Evolutionary conservation across 2,797 vertebrate species (phyloP), one percentile per base, ranked within the genome.

Genomic region (Acanthis flammea): DNA sequence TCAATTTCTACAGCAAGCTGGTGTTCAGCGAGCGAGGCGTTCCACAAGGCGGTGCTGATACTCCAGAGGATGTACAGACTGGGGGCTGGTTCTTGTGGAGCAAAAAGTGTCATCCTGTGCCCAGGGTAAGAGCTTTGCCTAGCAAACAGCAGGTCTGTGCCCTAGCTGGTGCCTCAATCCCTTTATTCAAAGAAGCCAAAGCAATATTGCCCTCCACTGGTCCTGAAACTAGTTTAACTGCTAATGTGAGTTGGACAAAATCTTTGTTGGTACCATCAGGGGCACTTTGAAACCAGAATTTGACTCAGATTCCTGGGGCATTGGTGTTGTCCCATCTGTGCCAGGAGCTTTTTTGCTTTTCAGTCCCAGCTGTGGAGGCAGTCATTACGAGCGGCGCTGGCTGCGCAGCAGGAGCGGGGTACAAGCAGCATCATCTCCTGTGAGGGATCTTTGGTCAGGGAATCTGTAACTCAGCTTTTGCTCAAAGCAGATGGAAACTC

Each of bases 161-260:
- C 88, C 42, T 78, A 48, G 37, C 55, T 72, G 12, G 33, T 90
- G 66, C 35, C 77, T 41, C 12, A 3, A 12, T 74, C n/a, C 54
- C 30, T 80, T 83, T 79, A 22, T 70, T 79, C 28, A 28, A 50
- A 48, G 60, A 92, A 95, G 95, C 95, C 95, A 96, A 97, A 95
- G 48, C 77, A 97, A 97, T 97, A 93, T 95, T 94, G 92, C 86
- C 67, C 95, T 95, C 94, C 95, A 78, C 67, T 97, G 94, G 88
- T 94, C 95, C 92, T 85, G 94, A 97, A 95, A 95, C 81, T 85
- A 82, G 80, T 93, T 96, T 93, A 90, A 61, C 77, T 93, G 72
- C 63, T 95, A 92, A 95, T 87, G 67, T 37, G 53, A 67, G 78
- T 61, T 87, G 91, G 87, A 91, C 92, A 83, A 44, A 79, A 67